A percentile compares a stretch with the other conserved stretches of the same genome.
Evolutionary conservation across 2,797 vertebrate species (phyloP).

Genomic region (Tamandua tetradactyla): DNA sequence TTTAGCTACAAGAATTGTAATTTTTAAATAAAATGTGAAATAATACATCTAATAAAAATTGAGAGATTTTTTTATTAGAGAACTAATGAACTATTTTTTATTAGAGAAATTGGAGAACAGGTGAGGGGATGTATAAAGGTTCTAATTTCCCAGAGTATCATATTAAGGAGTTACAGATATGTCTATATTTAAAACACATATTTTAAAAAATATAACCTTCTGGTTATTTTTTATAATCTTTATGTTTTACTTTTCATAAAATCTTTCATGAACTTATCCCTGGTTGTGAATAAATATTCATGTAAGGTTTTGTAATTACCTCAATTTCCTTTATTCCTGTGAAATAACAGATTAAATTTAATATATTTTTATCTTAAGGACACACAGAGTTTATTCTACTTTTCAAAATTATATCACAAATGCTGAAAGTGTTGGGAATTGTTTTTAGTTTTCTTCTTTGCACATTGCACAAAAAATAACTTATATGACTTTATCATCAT

Average conservation of each 20-base stretch:
- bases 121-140: background rate
- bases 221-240: background rate
- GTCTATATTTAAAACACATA: background rate
- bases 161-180: background rate
- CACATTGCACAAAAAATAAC: background rate
- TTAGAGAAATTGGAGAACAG: too few relatives aligned
- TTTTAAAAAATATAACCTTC: background rate
- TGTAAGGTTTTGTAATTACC: background rate
- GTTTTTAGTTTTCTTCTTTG: background rate
- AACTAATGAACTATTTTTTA: too few relatives aligned
- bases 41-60: background rate
- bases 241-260: background rate
- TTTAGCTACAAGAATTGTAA: background rate
- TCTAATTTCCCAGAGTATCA: background rate
- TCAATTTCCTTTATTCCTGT: background rate
- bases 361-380: background rate
- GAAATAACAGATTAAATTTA: background rate
- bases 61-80: too few relatives aligned
- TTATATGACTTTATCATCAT: background rate
- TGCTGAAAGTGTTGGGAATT: background rate
- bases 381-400: background rate
- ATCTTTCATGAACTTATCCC: background rate
- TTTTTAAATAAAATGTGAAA: background rate
- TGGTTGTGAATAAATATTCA: background rate
- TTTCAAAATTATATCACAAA: background rate